A percentile compares a stretch with the other conserved stretches of the same genome.
Conservation (phyloP, 2,113 vertebrate species). For the Hippoglossus stenolepis region DNA sequence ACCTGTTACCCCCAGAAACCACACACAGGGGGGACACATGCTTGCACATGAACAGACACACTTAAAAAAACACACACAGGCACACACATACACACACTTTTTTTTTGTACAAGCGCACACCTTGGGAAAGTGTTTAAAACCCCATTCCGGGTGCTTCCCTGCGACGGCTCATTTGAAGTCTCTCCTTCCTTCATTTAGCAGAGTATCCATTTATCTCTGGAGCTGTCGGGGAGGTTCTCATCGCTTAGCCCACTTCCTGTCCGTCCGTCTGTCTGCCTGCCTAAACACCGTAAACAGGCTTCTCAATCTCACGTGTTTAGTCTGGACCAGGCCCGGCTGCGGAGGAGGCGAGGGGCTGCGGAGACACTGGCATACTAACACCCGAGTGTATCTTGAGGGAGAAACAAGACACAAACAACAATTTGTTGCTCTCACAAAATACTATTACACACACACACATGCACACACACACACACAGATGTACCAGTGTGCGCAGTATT, state of each 20-base stretch:
- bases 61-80: conserved; percentile 14
- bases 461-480: background rate
- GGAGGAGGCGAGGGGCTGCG: conserved; percentile 25
- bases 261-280: conserved; percentile 45
- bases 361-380: conserved; percentile 33
- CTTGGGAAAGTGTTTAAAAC: conserved; percentile 58
- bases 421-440: conserved; percentile 24
- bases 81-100: background rate
- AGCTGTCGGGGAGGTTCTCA: conserved; percentile 66
- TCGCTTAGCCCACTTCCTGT: conserved; percentile 68
- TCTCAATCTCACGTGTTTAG: conserved; percentile 64
- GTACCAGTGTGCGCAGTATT: conserved; percentile 13
- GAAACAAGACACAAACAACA: conserved; percentile 25
- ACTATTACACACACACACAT: conserved; percentile 1
- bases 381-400: conserved; percentile 18
- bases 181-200: conserved; percentile 75
- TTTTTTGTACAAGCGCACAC: conserved; percentile 33
- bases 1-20: conserved; percentile 76
- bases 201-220: conserved; percentile 69
- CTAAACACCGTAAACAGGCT: conserved; percentile 63
- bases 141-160: conserved; percentile 44
- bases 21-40: conserved; percentile 73
- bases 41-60: conserved; percentile 60
- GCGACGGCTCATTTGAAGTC: conserved; percentile 73
- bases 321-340: conserved; percentile 50